phyloP scores from a whole-genome alignment of 2,888 invertebrate genomes.

The Drosophila affinis region DNA sequence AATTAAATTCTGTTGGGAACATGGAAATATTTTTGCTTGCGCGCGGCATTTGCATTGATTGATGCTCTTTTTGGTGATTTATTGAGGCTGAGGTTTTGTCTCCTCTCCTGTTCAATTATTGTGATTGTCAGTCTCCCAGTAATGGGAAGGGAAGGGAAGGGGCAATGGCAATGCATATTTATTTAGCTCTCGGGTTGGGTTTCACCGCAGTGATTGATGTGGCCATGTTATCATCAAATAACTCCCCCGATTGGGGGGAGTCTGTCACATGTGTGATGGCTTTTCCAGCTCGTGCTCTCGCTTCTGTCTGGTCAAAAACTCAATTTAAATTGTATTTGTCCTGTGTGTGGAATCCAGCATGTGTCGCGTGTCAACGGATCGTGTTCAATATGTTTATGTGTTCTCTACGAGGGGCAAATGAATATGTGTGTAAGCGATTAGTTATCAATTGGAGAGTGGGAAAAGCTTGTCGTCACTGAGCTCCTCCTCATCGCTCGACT shows the following conservation, averaged over 20 bases:
- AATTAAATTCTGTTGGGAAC: slow-evolving; percentile 39
- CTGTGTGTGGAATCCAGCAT: slow-evolving; percentile 18
- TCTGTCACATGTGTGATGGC: slow-evolving; percentile 21
- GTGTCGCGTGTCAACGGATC: slow-evolving; percentile 54
- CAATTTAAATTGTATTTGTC: slow-evolving; percentile 74
- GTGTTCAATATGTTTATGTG: slow-evolving; percentile 14
- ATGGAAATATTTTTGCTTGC: slow-evolving; percentile 32
- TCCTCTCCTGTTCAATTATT: slow-evolving; percentile 53
- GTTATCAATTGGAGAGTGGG: slow-evolving; percentile 4
- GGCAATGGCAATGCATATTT: slow-evolving; percentile 70
- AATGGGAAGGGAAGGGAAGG: slow-evolving; percentile 5
- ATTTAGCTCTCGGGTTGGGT: slow-evolving; percentile 52
- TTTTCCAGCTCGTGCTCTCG: neutral
- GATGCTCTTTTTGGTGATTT: slow-evolving; percentile 69
- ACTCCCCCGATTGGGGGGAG: slow-evolving; percentile 58
- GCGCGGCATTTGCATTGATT: slow-evolving; percentile 71
- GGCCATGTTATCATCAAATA: slow-evolving; percentile 76
- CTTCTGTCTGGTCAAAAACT: slow-evolving; percentile 65
- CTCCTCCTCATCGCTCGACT: slow-evolving; percentile 87
- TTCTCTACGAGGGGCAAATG: slow-evolving; percentile 37
- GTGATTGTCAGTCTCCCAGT: slow-evolving; percentile 26
- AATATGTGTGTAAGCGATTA: slow-evolving; percentile 10
- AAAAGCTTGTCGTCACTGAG: slow-evolving; percentile 44
- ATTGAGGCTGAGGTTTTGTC: slow-evolving; percentile 60
- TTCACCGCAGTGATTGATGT: slow-evolving; percentile 75